Conservation (phyloP, 2,888 invertebrate species). For the Eueremaeus valkanovi region DNA sequence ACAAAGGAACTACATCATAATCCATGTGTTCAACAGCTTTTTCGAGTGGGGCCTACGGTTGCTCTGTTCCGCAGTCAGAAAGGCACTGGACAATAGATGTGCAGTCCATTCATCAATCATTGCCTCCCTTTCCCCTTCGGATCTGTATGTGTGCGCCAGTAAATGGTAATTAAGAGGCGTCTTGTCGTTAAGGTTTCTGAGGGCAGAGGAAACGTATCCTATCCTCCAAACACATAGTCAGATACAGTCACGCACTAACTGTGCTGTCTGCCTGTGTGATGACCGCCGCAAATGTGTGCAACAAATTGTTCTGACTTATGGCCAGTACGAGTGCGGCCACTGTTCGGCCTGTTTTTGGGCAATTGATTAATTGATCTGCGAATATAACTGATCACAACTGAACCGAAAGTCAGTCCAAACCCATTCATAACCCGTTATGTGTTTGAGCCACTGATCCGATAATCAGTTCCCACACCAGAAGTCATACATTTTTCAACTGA, state of each 20-base stretch:
- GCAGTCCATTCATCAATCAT: constrained; percentile 2
- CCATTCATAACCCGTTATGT: no score
- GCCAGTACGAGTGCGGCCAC: background rate
- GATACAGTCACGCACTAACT: no score
- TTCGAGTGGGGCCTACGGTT: background rate
- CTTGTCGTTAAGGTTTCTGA: constrained; percentile 13
- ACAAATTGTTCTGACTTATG: background rate
- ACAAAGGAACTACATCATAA: constrained; percentile 12
- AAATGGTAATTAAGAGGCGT: constrained; percentile 18
- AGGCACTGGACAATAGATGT: constrained; percentile 1
- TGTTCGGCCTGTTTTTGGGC: background rate
- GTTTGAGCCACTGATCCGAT: no score
- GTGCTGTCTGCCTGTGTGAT: no score
- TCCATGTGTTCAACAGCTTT: constrained; percentile 21
- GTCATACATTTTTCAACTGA: no score
- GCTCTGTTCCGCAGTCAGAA: background rate
- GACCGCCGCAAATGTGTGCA: no score
- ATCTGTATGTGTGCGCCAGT: background rate
- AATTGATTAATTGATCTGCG: constrained; percentile 1
- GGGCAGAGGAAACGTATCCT: no score
- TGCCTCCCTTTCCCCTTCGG: background rate
- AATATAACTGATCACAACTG: background rate
- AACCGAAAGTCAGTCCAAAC: background rate
- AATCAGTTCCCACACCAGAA: no score
- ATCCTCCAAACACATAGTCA: no score